Base-by-base conservation (phyloP, 1,140 invertebrate genomes). In the Drosophila sechellia region DNA sequence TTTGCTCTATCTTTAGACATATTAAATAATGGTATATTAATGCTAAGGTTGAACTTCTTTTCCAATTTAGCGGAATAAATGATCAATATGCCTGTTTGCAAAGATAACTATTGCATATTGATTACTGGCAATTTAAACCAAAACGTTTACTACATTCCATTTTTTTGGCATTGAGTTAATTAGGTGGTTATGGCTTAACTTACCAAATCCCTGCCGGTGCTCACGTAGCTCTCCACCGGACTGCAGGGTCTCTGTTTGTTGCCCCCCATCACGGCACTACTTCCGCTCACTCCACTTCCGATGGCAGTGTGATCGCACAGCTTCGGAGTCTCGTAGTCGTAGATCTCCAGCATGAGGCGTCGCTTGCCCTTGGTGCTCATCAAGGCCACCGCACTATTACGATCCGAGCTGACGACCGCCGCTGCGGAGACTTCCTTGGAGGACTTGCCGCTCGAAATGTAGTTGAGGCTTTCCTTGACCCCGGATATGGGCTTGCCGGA, bases 231-330 rank as follows among this genome's bases (percentile, higher is more conserved):
- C 90, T 97, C 96, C 5, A 95, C 94, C 0, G 93, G 90, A 13
- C 94, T 94, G 77, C 97, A 97, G 0, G 96, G 96, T 12, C 97
- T 93, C 1, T 96, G 96, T 31, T 90, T 90, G 60, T 90, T 91
- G 60, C 81, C 86, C 4, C 89, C 87, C 71, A 91, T 76, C 0
- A 89, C 13, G 0, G 94, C 92, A 37, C 80, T 89, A 35, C 84
- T 89, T 1, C 86, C 83, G 45, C 96, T 94, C 1, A 96, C 96
- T 11, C 84, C 80, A 1, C 95, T 93, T 77, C 97, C 97, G 1
- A 97, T 93, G 3, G 96, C 95, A 1, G 95, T 96, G 69, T 97
- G 96, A 63, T 97, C 96, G 83, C 97, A 98, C 5, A 97, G 92
- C 73, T 94, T 94, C 3, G 96, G 96, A 3, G 95, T 94, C 66